Evolutionary conservation across 2,888 invertebrate genomes (phyloP), one percentile per base, ranked within the genome.

Genomic region (Stenichneumon culpator): DNA sequence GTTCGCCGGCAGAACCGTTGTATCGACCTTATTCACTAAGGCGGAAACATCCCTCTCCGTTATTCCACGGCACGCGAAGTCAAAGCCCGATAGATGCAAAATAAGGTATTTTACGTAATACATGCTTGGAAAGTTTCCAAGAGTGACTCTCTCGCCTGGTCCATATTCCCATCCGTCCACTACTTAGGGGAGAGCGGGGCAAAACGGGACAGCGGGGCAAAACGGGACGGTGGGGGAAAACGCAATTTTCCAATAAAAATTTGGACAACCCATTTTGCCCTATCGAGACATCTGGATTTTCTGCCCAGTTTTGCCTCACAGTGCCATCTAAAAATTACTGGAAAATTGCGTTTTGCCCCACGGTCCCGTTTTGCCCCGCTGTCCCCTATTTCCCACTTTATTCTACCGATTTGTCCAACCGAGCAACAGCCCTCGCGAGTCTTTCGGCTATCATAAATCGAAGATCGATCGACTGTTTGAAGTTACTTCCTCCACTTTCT

Each of bases 21-120:
- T 28, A 47, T 74, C 63, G 74, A 74, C 63, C 39, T 57, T 60
- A 63, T 44, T 32, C 44, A 47, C 44, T 16, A 47, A 16, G 60
- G 22, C n/a, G 47, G 25, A 57, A 57, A 47, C 52, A 60, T 28
- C 14, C 47, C 32, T 28, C 11, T 74, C 63, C 63, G 63, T 32
- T 63, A 63, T 74, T 74, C 63, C n/a, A 32, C 25, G 57, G 22
- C 47, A 39, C 73, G n/a, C 57, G 60, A 73, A 16, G 60, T 44
- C 28, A 57, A 63, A 28, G 60, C 32, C 47, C 9, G 44, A 16
- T 16, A 47, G 25, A 82, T 81, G 65, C 39, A 83, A 74, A 84
- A 84, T 86, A 80, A 89, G 86, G 80, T 85, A 88, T 88, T 87
- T 87, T 87, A 83, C 80, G 79, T 83, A 84, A 3, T 74, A 57